Evolutionary conservation across 2,888 invertebrate genomes (phyloP).

Genomic region (Archips crataeganus): DNA sequence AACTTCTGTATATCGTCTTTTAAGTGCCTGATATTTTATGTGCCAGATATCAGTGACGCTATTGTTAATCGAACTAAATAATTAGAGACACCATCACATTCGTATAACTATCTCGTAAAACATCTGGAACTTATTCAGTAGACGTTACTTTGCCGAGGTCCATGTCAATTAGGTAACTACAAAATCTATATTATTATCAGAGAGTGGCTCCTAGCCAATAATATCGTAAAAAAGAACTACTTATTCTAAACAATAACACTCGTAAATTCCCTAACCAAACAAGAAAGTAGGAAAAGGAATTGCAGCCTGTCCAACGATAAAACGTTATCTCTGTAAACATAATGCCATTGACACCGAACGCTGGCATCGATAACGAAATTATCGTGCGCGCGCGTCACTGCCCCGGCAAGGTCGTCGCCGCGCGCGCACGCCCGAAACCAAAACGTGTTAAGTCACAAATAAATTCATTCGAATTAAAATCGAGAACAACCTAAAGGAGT

Average conservation of each 20-base stretch:
- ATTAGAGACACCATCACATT: no score
- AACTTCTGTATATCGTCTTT: no score
- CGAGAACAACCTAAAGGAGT: slow-evolving; percentile 3
- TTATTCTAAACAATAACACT: not conserved
- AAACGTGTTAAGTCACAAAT: slow-evolving; percentile 13
- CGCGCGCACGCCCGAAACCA: slow-evolving; percentile 1
- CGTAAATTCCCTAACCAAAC: slow-evolving; percentile 11
- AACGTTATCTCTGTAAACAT: slow-evolving; percentile 73
- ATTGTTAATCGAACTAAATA: no score
- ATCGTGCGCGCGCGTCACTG: slow-evolving; percentile 70
- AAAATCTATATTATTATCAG: no score
- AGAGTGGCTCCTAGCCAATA: no score
- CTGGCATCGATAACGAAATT: slow-evolving; percentile 74
- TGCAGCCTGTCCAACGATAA: slow-evolving; percentile 56
- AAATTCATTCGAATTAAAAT: slow-evolving; percentile 6
- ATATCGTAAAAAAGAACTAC: not conserved
- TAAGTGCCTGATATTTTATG: no score
- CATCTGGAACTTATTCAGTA: no score
- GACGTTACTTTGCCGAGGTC: no score
- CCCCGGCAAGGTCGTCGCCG: slow-evolving; percentile 72
- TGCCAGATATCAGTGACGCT: no score
- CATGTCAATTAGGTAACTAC: no score
- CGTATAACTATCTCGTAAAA: no score
- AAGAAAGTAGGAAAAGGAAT: slow-evolving; percentile 36
- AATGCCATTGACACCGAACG: slow-evolving; percentile 82